Base-by-base conservation (phyloP, 2,113 vertebrate species). In the Brachyhypopomus occidentalis region DNA sequence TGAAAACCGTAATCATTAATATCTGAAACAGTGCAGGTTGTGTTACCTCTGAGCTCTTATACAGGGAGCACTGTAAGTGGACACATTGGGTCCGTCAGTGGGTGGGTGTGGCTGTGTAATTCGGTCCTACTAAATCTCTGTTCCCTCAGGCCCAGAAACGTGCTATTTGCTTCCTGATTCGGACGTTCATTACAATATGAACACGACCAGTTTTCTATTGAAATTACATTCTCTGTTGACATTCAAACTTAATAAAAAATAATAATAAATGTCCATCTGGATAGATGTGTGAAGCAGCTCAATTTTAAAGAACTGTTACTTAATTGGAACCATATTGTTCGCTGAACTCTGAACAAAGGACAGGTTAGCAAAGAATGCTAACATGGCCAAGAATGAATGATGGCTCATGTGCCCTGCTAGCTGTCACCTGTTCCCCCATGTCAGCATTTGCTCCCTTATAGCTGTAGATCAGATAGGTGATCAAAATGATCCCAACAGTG, bases 121-220 rank as follows among this genome's bases (percentile, higher is more conserved):
- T 75, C 38, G 22, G 41, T 27, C 20, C 19, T 52, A 19, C 36
- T 27, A 45, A 70, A 55, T 27, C 19, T 73, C 58, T 73, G 25
- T 80, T 34, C 25, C 58, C 25, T 4, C 59, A 64, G 70, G 69
- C 67, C 55, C 56, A 72, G 62, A 79, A 52, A 72, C n/a, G 34
- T 72, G 58, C 41, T 17, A 62, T 55, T 27, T 3, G 12, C 16
- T 72, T 73, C 23, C 56, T 63, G 23, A 36, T 16, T n/a, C 1
- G 19, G 38, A 1, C 41, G 27, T 79, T 79, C 69, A 48, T 34
- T 62, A 14, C 30, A 41, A 41, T 41, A 9, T 9, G 41, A 41
- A 41, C 41, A 41, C 5, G 9, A 41, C 41, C 41, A 41, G 30
- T 30, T 48, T 62, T 60, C 9, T 72, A 19, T 25, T 30, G 34